Evolutionary conservation across 2,888 invertebrate species (phyloP), one percentile per base, ranked within the genome.

Genomic region (Dolichomitus sp.): DNA sequence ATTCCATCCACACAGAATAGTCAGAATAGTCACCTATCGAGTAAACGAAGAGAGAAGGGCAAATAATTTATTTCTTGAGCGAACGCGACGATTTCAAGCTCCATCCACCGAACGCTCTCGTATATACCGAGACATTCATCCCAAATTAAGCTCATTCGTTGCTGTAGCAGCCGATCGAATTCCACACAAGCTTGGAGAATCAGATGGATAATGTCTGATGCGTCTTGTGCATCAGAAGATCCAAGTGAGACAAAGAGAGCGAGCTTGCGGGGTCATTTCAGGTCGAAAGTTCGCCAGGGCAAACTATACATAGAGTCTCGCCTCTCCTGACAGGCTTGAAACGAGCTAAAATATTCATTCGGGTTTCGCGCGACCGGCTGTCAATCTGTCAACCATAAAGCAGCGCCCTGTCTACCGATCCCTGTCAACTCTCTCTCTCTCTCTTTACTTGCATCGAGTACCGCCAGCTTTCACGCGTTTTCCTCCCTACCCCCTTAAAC

Each of bases 281-380:
- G 93, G 93, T 93, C 93, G 93, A 93, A 93, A 93, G 93, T 93
- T 93, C 93, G 92, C 90, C 92, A 90, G 93, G 91, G 88, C 89
- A 90, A 87, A 85, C 87, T 89, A 89, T 87, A 89, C 86, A 88
- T 89, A 88, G 88, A 87, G 84, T 88, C 87, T 84, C 87, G 86
- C 80, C 85, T 81, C 78, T 77, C 88, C 91, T 93, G 93, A 93
- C 93, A 93, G 93, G 92, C 72, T 80, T 91, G 90, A 92, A 92
- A 92, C 92, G 90, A 90, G 88, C 87, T 93, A 87, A 93, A 93
- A 93, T 93, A 93, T 93, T 93, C 92, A 93, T 88, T 87, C 87
- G 89, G 88, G 89, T 90, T 90, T 91, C 89, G 90, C 90, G 92
- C 93, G 93, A 93, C 93, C 89, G 91, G 90, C 92, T 92, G 93